Evolutionary conservation across 2,888 invertebrate genomes (phyloP).

Genomic region (Sminthurides aquaticus): DNA sequence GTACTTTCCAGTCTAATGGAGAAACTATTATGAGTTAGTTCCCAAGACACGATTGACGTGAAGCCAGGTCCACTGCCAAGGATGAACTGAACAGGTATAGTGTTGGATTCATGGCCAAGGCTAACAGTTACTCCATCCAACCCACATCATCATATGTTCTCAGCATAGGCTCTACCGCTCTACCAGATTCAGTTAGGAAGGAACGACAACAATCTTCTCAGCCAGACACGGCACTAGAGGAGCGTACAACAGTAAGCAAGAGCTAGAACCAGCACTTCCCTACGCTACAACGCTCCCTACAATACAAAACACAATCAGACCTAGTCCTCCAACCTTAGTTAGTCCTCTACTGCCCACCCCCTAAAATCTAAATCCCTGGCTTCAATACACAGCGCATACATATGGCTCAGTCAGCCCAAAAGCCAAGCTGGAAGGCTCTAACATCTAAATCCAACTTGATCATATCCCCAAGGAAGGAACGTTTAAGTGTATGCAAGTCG

Average conservation of each 20-base stretch:
- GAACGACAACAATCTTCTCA: not conserved
- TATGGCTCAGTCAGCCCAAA: not conserved
- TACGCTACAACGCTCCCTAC: not conserved
- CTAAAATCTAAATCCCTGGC: not conserved
- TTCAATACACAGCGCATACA: no score
- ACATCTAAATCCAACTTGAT: no score
- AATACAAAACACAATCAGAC: no score
- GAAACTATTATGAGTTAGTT: no score
- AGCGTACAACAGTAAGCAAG: not conserved
- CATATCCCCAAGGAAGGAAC: no score
- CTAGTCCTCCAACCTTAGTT: no score
- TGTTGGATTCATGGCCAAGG: slow-evolving; percentile 43
- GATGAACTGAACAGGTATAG: slow-evolving; percentile 43
- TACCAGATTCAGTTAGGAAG: no score
- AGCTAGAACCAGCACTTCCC: not conserved
- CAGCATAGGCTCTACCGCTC: no score
- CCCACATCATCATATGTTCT: slow-evolving; percentile 2
- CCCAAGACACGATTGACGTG: no score
- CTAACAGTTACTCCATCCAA: slow-evolving; percentile 42
- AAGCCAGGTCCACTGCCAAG: slow-evolving; percentile 43
- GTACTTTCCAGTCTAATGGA: no score
- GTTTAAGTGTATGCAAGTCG: no score
- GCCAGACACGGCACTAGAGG: not conserved
- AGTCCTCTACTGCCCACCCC: not conserved
- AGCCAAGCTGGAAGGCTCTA: no score